Evolutionary conservation across 2,888 invertebrate species (phyloP).

Genomic region (Paralinhomoeus sp.): DNA sequence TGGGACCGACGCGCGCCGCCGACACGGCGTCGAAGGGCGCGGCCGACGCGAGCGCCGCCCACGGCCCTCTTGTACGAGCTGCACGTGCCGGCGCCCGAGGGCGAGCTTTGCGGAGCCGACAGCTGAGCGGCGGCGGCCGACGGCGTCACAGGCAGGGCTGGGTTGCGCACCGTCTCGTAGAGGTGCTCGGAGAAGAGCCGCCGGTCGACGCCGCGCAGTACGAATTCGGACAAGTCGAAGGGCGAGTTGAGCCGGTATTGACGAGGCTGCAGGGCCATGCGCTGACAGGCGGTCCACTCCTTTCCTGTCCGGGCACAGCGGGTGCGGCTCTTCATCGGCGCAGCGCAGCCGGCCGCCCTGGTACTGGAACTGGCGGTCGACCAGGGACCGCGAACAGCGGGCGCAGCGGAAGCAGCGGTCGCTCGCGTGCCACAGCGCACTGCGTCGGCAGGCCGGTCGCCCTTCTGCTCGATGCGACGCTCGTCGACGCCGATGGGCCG

Average conservation of each 20-base stretch:
- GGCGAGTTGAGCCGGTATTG: not conserved
- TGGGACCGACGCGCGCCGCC: too few species aligned
- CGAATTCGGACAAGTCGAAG: not conserved
- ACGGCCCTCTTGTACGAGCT: too few species aligned
- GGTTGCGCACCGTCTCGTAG: slow-evolving; percentile 14
- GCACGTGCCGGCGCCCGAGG: too few species aligned
- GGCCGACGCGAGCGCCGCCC: too few species aligned
- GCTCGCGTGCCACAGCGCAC: slow-evolving; percentile 44
- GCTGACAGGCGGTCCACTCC: not conserved
- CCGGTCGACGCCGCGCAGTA: slow-evolving; percentile 2
- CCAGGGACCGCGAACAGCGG: slow-evolving; percentile 1
- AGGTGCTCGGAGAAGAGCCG: slow-evolving; percentile 16
- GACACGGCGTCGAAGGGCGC: too few species aligned
- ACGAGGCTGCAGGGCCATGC: too few species aligned
- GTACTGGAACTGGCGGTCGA: not conserved
- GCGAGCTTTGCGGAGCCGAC: too few species aligned
- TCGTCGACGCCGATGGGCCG: slow-evolving; percentile 87
- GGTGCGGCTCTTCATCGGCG: slow-evolving; percentile 1
- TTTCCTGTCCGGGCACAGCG: slow-evolving; percentile 3
- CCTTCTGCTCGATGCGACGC: slow-evolving; percentile 89
- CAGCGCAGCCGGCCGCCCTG: not conserved
- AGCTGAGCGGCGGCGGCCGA: too few species aligned
- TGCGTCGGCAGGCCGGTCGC: not conserved
- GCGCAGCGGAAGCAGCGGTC: slow-evolving; percentile 36
- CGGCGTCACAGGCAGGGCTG: too few species aligned